phyloP scores from a whole-genome alignment of 2,797 vertebrate genomes.

The Falco biarmicus region DNA sequence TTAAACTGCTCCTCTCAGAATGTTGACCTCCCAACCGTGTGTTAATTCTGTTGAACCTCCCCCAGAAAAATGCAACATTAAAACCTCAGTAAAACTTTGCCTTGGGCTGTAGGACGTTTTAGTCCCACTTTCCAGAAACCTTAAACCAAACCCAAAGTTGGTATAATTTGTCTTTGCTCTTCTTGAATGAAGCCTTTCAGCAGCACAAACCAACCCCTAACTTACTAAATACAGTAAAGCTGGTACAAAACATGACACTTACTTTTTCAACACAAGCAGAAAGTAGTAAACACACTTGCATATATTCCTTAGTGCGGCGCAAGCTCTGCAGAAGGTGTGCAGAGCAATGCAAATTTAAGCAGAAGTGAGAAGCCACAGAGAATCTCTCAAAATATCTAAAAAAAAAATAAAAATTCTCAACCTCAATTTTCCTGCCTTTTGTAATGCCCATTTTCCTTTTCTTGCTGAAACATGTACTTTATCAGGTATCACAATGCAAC shows the following conservation, averaged over 20 bases:
- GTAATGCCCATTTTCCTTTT: neutral
- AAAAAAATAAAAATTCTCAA: neutral
- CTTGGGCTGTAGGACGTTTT: neutral
- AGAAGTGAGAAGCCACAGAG: neutral
- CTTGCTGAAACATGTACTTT: neutral
- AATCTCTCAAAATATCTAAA: neutral
- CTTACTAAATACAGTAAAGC: neutral
- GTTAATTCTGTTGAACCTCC: neutral
- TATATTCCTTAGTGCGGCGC: neutral
- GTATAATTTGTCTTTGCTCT: neutral
- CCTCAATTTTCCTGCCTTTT: neutral
- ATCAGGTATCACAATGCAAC: neutral
- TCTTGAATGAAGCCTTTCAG: neutral
- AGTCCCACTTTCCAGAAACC: neutral
- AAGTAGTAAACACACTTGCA: neutral
- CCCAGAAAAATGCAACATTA: neutral
- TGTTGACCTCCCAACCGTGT: rapidly evolving
- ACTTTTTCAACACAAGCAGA: neutral
- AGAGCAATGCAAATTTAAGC: neutral
- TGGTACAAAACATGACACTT: neutral
- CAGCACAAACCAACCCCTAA: neutral
- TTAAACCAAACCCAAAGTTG: neutral
- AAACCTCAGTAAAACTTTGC: neutral
- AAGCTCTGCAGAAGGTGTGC: neutral
- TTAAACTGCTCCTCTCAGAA: neutral